phyloP scores from a whole-genome alignment of 2,797 vertebrate species.

The Psittacula echo region DNA sequence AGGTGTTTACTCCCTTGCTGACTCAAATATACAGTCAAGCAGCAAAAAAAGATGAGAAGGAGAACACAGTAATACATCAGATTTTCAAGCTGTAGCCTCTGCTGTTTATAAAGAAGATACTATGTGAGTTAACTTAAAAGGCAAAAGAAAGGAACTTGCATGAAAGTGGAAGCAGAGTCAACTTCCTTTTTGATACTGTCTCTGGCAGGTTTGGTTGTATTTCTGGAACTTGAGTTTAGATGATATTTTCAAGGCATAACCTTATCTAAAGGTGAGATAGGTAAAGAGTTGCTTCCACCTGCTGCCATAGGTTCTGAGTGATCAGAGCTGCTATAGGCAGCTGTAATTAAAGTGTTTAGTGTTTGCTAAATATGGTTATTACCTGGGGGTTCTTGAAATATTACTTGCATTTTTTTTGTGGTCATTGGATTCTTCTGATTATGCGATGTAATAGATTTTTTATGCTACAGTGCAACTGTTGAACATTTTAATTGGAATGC shows the following conservation, averaged over 20 bases:
- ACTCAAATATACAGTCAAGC: not conserved
- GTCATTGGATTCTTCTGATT: slow-evolving; percentile 70
- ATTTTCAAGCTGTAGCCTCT: not conserved
- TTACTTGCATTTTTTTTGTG: slow-evolving; percentile 71
- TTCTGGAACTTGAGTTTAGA: not conserved
- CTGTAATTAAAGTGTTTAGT: slow-evolving; percentile 67
- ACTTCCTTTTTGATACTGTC: not conserved
- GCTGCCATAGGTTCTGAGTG: not conserved
- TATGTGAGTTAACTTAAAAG: not conserved
- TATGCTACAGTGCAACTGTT: slow-evolving; percentile 65
- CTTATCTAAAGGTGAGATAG: not conserved
- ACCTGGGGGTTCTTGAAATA: slow-evolving; percentile 71
- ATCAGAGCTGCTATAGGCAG: slow-evolving; percentile 38
- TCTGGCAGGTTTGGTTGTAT: not conserved
- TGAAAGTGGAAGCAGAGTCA: not conserved
- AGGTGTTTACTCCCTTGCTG: not conserved
- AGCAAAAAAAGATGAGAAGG: not conserved
- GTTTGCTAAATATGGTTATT: slow-evolving; percentile 67
- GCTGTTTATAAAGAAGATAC: not conserved
- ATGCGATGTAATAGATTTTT: slow-evolving; percentile 68
- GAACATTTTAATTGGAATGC: slow-evolving; percentile 75
- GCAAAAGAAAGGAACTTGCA: not conserved
- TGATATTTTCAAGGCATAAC: not conserved
- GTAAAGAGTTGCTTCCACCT: not conserved
- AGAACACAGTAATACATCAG: not conserved